Percentiles rank a stretch among this genome's conserved stretches.
phyloP scores from a whole-genome alignment of 1,140 invertebrate genomes.

The Potamilus streckersoni region DNA sequence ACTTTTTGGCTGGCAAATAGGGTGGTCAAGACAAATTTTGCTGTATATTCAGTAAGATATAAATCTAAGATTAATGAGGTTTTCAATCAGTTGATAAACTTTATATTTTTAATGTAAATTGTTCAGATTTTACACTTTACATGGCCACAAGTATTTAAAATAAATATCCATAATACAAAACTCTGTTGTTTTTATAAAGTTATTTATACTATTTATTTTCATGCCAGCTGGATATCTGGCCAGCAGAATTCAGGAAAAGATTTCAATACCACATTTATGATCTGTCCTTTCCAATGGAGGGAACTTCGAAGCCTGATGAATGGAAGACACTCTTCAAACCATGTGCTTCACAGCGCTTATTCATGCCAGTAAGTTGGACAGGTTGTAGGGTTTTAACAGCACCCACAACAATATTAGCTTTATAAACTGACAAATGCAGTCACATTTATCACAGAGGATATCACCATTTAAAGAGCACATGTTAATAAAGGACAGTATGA shows the following conservation, averaged over 20 bases:
- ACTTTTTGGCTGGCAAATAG: no score
- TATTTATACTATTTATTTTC: slow-evolving; percentile 7
- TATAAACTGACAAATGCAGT: no score
- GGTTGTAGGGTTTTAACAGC: neutral
- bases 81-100: no score
- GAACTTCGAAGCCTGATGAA: slow-evolving; percentile 73
- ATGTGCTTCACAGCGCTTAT: slow-evolving; percentile 91
- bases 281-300: slow-evolving; percentile 82
- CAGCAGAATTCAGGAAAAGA: slow-evolving; percentile 73
- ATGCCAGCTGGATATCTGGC: slow-evolving; percentile 77
- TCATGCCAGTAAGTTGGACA: slow-evolving; percentile 84
- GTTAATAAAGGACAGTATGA: neutral
- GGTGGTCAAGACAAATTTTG: no score
- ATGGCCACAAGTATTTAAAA: no score
- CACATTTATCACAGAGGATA: no score
- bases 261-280: slow-evolving; percentile 81
- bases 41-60: no score
- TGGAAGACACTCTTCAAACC: slow-evolving; percentile 93
- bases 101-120: no score
- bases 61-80: no score
- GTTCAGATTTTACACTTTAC: no score
- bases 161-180: no score
- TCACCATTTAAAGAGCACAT: no score
- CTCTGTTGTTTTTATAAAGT: neutral
- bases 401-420: neutral